Conservation (phyloP, 2,113 vertebrate genomes). For the Chlorocebus sabaeus region DNA sequence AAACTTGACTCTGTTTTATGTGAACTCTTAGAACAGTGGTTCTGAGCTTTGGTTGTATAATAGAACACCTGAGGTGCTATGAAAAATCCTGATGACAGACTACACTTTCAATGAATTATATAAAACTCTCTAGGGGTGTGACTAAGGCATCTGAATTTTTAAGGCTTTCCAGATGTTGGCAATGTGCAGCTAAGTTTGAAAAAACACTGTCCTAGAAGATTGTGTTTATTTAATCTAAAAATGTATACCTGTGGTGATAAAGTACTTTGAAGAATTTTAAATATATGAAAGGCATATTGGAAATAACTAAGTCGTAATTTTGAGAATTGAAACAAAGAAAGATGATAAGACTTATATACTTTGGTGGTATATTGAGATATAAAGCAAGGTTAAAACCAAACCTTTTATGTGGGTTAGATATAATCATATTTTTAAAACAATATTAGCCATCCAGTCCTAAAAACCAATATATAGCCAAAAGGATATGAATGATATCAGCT, state of each 20-base stretch:
- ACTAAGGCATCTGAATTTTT: not conserved
- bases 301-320: not conserved
- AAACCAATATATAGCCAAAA: not conserved
- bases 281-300: not conserved
- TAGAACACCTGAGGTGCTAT: not conserved
- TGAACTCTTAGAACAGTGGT: not conserved
- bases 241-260: not conserved
- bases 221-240: conserved; percentile 8
- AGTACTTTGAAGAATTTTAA: not conserved
- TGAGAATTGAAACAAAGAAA: not conserved
- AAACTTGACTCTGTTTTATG: not conserved
- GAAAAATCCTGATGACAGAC: not conserved
- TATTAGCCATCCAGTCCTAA: not conserved
- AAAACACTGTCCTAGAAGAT: not conserved
- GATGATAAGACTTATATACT: not conserved
- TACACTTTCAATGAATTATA: not conserved
- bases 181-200: not conserved
- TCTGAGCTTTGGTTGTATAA: not conserved
- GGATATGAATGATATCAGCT: not conserved
- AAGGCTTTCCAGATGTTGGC: conserved; percentile 9
- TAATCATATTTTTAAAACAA: not conserved
- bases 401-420: not conserved
- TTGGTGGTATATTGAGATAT: not conserved
- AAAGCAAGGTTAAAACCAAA: not conserved
- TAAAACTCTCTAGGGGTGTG: not conserved